Evolutionary conservation across 2,888 invertebrate species (phyloP).

Genomic region (Microplitis manilae): DNA sequence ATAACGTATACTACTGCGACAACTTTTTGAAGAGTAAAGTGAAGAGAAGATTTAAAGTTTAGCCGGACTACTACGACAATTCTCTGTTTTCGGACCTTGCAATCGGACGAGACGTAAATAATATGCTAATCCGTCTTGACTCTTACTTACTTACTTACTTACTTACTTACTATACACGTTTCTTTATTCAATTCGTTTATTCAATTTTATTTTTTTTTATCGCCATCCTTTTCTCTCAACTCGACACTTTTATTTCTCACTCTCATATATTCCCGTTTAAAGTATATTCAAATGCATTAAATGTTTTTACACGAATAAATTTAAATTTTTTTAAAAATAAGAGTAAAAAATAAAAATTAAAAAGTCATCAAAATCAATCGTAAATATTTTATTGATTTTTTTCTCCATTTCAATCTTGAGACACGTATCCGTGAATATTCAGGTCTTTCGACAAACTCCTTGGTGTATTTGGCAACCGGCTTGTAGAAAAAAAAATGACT

Average conservation of each 20-base stretch:
- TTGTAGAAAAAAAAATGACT: conserved; percentile 23
- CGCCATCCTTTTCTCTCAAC: not conserved
- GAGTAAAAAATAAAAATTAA: not conserved
- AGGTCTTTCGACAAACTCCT: not conserved
- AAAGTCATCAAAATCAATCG: conserved; percentile 2
- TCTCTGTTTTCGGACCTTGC: conserved; percentile 35
- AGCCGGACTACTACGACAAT: conserved; percentile 44
- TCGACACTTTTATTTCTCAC: conserved; percentile 45
- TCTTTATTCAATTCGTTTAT: conserved; percentile 7
- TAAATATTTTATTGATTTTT: conserved; percentile 3
- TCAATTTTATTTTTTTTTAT: conserved; percentile 9
- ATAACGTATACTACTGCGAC: not conserved
- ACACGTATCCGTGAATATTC: conserved; percentile 9
- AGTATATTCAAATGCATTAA: conserved; percentile 53
- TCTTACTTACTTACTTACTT: conserved; percentile 52
- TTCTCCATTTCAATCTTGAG: not conserved
- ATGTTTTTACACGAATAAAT: conserved; percentile 52
- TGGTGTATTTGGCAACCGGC: not conserved
- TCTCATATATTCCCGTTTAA: conserved; percentile 42
- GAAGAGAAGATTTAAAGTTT: conserved; percentile 68
- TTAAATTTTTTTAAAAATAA: not conserved
- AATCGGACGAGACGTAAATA: conserved; percentile 61
- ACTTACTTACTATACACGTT: conserved; percentile 37
- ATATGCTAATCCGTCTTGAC: conserved; percentile 67
- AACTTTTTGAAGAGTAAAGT: conserved; percentile 4